A percentile compares a stretch with the other conserved stretches of the same genome.
Conservation (phyloP, 37 sponge, comb jelly and placozoan species). For the Trichoplax adhaerens region DNA sequence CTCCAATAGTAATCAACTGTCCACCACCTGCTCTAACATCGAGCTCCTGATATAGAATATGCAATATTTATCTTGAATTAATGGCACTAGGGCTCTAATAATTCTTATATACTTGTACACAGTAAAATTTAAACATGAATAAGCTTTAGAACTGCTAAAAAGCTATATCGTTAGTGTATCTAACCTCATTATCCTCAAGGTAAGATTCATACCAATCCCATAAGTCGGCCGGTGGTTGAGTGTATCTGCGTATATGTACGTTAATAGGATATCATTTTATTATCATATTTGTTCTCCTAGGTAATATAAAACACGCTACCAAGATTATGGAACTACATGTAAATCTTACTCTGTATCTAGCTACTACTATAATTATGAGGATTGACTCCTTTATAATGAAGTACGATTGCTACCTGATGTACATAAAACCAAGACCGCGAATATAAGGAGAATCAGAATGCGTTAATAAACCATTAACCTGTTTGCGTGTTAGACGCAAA, state of each 20-base stretch:
- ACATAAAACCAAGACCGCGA: constrained; percentile 87
- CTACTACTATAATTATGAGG: neutral
- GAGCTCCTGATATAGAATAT: constrained; percentile 49
- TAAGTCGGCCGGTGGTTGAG: constrained; percentile 85
- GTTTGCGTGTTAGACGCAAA: constrained; percentile 88
- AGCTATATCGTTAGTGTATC: neutral
- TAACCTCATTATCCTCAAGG: constrained; percentile 84
- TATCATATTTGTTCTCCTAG: too few relatives aligned
- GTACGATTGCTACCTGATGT: constrained; percentile 59
- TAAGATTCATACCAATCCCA: constrained; percentile 93
- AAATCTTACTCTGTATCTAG: neutral
- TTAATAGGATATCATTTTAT: too few relatives aligned
- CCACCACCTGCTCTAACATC: constrained; percentile 95
- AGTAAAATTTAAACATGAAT: too few relatives aligned
- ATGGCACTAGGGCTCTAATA: neutral
- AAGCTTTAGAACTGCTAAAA: too few relatives aligned
- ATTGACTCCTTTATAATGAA: neutral
- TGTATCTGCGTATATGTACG: constrained; percentile 37
- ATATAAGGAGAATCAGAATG: constrained; percentile 85
- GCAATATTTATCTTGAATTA: constrained; percentile 7
- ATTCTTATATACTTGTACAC: too few relatives aligned
- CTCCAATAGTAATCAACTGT: constrained; percentile 62
- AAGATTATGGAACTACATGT: neutral
- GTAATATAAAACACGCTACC: neutral
- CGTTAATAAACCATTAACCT: constrained; percentile 75